These are phyloP conservation scores for Antheraea mylitta DNA, from an alignment of 1,140 invertebrate species.

Conservation along the genomic window DNA sequence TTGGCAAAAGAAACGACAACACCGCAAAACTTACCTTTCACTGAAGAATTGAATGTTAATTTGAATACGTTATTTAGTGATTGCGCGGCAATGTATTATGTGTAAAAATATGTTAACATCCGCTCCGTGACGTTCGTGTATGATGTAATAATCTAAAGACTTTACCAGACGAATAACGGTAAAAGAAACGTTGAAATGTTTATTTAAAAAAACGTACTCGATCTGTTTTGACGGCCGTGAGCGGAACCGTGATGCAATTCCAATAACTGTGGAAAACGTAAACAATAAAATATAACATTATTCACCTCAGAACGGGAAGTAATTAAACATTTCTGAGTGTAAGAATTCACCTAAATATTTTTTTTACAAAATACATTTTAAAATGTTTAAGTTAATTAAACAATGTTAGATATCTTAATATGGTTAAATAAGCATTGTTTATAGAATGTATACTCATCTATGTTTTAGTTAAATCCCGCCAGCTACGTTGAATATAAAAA, in stretches of 20 bases:
- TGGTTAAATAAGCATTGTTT: no score
- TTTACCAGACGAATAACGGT: slow-evolving; percentile 65
- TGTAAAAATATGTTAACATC: slow-evolving; percentile 12
- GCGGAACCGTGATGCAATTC: background rate
- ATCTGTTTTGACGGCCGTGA: slow-evolving; percentile 23
- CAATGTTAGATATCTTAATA: no score
- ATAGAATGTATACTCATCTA: no score
- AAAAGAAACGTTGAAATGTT: slow-evolving; percentile 39
- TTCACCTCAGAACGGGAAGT: background rate
- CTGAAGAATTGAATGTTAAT: slow-evolving; percentile 33
- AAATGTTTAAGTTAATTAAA: no score
- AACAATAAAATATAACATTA: background rate
- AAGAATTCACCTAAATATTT: background rate
- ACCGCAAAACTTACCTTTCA: slow-evolving; percentile 38
- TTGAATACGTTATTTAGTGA: slow-evolving; percentile 24
- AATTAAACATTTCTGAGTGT: background rate
- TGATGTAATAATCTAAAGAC: slow-evolving; percentile 62
- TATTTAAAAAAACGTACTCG: slow-evolving; percentile 29
- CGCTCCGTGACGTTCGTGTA: slow-evolving; percentile 30
- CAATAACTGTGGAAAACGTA: background rate
- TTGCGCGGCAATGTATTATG: slow-evolving; percentile 35
- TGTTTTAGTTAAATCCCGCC: no score
- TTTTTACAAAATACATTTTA: background rate
- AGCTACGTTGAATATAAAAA: no score
- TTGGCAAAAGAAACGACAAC: slow-evolving; percentile 10